Percentiles rank a stretch among this genome's conserved stretches.
Evolutionary conservation across 2,797 vertebrate species (phyloP).

Genomic region (Karalla daura): DNA sequence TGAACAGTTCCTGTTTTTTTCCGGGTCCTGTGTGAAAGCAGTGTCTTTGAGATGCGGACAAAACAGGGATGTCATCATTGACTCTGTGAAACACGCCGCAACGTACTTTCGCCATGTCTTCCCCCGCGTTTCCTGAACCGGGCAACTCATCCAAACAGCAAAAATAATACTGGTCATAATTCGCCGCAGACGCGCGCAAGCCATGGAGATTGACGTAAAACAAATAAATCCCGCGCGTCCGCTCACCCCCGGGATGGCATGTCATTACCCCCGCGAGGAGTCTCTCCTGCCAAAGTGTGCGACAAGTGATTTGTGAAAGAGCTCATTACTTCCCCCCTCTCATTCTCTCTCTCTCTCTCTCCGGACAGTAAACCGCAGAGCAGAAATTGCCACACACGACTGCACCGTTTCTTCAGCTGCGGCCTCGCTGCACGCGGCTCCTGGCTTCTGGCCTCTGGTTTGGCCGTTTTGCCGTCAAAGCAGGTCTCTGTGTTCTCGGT

Average conservation of each 20-base stretch:
- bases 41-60: too few relatives aligned
- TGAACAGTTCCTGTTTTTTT: too few relatives aligned
- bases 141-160: too few relatives aligned
- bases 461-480: constrained; percentile 1
- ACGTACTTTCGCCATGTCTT: too few relatives aligned
- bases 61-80: too few relatives aligned
- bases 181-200: too few relatives aligned
- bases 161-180: background rate
- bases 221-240: background rate
- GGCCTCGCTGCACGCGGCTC: background rate
- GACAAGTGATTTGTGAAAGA: constrained; percentile 30
- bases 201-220: background rate
- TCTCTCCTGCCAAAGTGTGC: background rate
- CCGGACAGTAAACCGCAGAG: constrained; percentile 14
- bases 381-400: background rate
- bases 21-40: too few relatives aligned
- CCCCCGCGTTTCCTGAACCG: too few relatives aligned
- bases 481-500: background rate
- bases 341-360: constrained; percentile 41
- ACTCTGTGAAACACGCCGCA: too few relatives aligned
- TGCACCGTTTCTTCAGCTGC: constrained; percentile 17
- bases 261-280: background rate
- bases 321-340: constrained; percentile 40
- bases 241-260: background rate
- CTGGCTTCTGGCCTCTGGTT: too few relatives aligned